Conservation (phyloP, 2,113 vertebrate genomes). For the Psettodes erumei region DNA sequence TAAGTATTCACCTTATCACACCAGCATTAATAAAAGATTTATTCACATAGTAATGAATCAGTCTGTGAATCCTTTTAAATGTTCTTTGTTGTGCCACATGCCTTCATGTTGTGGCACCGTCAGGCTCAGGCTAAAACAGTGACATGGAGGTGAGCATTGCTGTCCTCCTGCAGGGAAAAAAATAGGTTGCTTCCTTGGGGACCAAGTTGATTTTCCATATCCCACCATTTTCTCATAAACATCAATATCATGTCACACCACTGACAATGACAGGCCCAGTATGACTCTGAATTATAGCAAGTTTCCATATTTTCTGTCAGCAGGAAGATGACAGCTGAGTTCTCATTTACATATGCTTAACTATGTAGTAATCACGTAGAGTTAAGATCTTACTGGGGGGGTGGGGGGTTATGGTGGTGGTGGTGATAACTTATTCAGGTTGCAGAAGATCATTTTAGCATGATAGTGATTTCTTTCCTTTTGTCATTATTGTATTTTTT, state of each 20-base stretch:
- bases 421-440: not conserved
- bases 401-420: too few relatives aligned
- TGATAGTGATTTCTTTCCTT: not conserved
- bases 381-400: not conserved
- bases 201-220: not conserved
- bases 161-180: slow-evolving; percentile 16
- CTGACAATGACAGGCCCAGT: slow-evolving; percentile 6
- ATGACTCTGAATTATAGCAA: slow-evolving; percentile 14
- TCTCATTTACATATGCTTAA: slow-evolving; percentile 19
- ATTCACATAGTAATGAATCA: not conserved
- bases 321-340: not conserved
- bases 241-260: slow-evolving; percentile 6
- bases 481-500: too few relatives aligned
- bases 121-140: slow-evolving; percentile 3
- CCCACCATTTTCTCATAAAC: slow-evolving; percentile 10
- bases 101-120: slow-evolving; percentile 10
- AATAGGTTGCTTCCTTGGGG: slow-evolving; percentile 7
- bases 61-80: slow-evolving; percentile 5
- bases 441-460: not conserved
- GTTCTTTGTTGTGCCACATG: slow-evolving; percentile 4
- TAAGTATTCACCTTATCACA: not conserved
- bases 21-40: not conserved
- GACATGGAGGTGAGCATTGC: not conserved
- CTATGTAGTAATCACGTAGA: slow-evolving; percentile 16
- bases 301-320: slow-evolving; percentile 33